A percentile compares a stretch with the other conserved stretches of the same genome.
These are phyloP conservation scores for Noturus placidus DNA, from an alignment of 2,113 vertebrate species.

Conservation along the genomic window DNA sequence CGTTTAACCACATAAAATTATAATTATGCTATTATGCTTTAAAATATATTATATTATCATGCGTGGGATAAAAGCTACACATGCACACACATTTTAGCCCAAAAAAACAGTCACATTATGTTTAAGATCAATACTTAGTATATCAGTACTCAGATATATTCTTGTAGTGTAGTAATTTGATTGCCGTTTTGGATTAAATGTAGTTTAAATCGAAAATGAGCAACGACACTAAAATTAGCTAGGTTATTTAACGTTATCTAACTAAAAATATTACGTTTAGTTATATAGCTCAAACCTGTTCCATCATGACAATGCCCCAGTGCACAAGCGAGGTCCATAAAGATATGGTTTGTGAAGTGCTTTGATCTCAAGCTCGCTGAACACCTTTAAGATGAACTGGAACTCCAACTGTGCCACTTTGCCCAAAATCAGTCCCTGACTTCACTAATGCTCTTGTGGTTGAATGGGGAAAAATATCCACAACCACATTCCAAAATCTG, in stretches of 20 bases:
- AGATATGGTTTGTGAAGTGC: background rate
- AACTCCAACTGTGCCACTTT: too few relatives aligned
- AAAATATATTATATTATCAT: too few relatives aligned
- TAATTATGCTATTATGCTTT: too few relatives aligned
- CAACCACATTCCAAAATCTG: background rate
- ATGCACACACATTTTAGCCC: background rate
- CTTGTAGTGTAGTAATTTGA: background rate
- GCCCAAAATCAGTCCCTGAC: too few relatives aligned
- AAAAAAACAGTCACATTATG: background rate
- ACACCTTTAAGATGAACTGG: too few relatives aligned
- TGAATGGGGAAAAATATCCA: too few relatives aligned
- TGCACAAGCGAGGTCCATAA: background rate
- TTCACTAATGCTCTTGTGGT: too few relatives aligned
- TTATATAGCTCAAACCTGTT: background rate
- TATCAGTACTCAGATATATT: background rate
- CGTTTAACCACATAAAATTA: background rate
- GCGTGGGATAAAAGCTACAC: too few relatives aligned
- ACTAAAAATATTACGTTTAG: too few relatives aligned
- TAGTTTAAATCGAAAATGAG: background rate
- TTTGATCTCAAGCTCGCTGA: background rate
- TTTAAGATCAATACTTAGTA: background rate
- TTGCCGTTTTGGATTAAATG: background rate
- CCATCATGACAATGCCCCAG: background rate
- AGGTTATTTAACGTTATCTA: background rate
- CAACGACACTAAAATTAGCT: background rate